Base-by-base conservation (phyloP, 2,113 vertebrate species). In the Leucoraja erinaceus region DNA sequence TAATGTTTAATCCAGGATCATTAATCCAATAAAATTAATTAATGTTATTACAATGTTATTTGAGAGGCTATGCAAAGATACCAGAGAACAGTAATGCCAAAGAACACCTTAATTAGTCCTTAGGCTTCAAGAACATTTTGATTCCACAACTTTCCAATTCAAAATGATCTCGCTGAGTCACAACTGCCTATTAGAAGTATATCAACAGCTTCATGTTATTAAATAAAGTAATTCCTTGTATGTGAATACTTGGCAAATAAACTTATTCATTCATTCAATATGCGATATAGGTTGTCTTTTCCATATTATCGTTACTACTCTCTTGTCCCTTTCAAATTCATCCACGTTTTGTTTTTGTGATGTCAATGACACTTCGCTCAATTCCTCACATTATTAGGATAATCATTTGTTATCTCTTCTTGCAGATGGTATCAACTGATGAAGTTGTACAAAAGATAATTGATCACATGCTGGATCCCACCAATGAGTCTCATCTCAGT, bases 381-480 rank as follows among this genome's bases (percentile, higher is more conserved):
- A 63, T 18, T 14, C 14, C 12, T 63, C 4, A 63, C 14, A 88
- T n/a, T 86, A 12, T 61, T 18, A 3, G 14, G 28, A 9, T 61
- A 59, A n/a, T 61, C 10, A 59, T 10, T 84, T 11, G 28, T 61
- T 61, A 88, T 14, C n/a, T 3, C 3, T 77, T 70, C 38, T 14
- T 56, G 91, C 94, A 99, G 98, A 94, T 99, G 90, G 95, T 95
- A 0, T 94, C 96, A 0, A 97, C 97, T 0, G 96, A 98, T 0
- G 95, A 99, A 93, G 97, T 97, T 0, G 97, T 98, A 94, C 96
- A 95, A 56, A 96, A 94, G 0, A 97, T 99, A 97, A 95, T 99
- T 0, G 95, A 96, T 90, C 98, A 99, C 95, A 99, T 99, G 97
- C 98, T 96, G 0, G 94, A 96, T 90, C 93, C 96, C 18, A 95